Percentiles rank a stretch among this genome's conserved stretches.
Conservation (phyloP, 2,113 vertebrate genomes). For the Cyprinodon tularosa region DNA sequence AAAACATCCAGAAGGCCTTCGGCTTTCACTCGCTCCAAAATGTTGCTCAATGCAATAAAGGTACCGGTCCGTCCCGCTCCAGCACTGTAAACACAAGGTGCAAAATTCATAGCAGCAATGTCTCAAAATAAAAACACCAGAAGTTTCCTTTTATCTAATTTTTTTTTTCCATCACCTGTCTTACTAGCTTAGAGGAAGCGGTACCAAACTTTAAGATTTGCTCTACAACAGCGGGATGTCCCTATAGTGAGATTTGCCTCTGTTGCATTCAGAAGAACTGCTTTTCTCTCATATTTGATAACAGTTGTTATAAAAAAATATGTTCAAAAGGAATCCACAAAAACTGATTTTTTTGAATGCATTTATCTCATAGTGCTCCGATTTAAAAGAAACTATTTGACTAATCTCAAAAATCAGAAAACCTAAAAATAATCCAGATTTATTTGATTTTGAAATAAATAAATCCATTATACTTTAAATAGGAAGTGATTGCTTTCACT, state of each 20-base stretch:
- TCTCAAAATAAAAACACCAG: conserved; percentile 3
- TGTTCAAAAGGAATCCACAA: not conserved
- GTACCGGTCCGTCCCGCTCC: conserved; percentile 96
- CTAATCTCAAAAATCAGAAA: not conserved
- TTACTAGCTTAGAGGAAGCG: not conserved
- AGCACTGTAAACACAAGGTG: conserved; percentile 78
- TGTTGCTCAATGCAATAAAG: conserved; percentile 97
- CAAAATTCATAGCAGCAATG: conserved; percentile 18
- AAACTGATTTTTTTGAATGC: not conserved
- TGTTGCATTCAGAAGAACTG: not conserved
- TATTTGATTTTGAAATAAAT: not conserved
- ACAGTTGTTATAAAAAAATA: not conserved
- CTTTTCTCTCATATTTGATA: not conserved
- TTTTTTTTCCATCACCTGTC: not conserved
- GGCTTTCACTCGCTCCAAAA: conserved; percentile 95
- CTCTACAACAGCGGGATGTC: not conserved
- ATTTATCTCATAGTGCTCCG: not conserved
- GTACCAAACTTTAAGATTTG: not conserved
- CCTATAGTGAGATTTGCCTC: not conserved
- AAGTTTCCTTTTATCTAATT: not conserved
- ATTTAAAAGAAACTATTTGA: not conserved
- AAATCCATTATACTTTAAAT: not conserved
- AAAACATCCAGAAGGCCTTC: conserved; percentile 97
- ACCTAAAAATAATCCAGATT: not conserved
- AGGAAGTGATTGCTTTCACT: not conserved